Conservation (phyloP, 2,888 invertebrate species). For the Nasonia oneida region DNA sequence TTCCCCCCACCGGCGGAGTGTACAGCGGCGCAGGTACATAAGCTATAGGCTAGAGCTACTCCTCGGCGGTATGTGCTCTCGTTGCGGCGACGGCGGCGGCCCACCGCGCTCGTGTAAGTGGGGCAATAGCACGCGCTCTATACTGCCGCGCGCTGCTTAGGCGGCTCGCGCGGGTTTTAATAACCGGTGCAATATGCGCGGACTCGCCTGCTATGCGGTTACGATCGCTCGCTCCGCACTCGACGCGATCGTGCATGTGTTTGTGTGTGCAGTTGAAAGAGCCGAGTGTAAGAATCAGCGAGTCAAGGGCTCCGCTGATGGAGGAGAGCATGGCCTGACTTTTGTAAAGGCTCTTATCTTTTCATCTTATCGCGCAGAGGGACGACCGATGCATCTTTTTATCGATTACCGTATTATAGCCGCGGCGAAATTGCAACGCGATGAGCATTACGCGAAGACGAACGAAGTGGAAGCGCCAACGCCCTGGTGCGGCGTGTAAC, state of each 20-base stretch:
- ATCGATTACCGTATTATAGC: no score
- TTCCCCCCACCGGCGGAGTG: neutral
- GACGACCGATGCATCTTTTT: no score
- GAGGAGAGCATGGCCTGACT: neutral
- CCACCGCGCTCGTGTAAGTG: slow-evolving; percentile 43
- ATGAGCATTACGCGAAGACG: no score
- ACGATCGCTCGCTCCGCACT: neutral
- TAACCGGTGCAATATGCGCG: slow-evolving; percentile 60
- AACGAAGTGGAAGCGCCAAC: no score
- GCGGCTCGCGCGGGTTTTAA: slow-evolving; percentile 39
- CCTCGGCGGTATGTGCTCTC: slow-evolving; percentile 32
- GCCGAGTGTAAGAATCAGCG: neutral
- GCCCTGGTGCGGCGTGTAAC: no score
- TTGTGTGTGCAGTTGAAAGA: neutral
- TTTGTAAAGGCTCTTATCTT: neutral
- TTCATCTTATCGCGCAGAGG: no score
- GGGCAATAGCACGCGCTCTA: slow-evolving; percentile 56
- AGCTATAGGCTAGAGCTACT: neutral
- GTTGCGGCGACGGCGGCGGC: neutral
- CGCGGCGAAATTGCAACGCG: no score
- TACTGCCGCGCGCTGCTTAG: neutral
- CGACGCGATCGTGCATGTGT: neutral
- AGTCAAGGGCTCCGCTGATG: neutral
- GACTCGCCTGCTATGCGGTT: slow-evolving; percentile 1
- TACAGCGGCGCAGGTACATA: neutral